Percentiles rank a stretch among this genome's conserved stretches.
Conservation (phyloP, 2,113 vertebrate genomes). For the Athene cunicularia region DNA sequence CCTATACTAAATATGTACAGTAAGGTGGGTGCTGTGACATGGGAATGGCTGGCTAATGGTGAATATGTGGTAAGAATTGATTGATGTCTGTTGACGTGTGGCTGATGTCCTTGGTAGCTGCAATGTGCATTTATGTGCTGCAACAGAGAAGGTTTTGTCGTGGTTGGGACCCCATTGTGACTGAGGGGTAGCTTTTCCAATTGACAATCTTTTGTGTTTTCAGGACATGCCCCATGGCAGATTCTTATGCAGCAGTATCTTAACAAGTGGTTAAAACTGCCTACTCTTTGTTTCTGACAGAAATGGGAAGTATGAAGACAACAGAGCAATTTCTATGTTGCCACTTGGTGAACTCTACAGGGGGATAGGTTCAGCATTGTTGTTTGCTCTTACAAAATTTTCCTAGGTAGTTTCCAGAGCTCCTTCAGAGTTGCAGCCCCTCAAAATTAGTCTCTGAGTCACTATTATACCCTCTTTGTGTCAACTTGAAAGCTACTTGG, state of each 20-base stretch:
- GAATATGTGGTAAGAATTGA: fast-evolving
- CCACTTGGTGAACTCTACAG: not conserved
- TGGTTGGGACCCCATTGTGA: not conserved
- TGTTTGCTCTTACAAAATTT: not conserved
- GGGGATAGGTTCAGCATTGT: fast-evolving
- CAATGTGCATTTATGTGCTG: not conserved
- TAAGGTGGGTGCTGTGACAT: fast-evolving
- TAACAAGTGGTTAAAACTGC: not conserved
- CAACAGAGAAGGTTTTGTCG: not conserved
- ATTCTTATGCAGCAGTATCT: not conserved
- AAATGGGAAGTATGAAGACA: not conserved
- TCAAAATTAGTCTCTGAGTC: not conserved
- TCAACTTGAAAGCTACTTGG: not conserved
- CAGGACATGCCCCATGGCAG: fast-evolving
- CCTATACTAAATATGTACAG: too few relatives aligned
- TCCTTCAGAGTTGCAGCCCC: not conserved
- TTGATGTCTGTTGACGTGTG: not conserved
- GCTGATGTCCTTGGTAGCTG: not conserved
- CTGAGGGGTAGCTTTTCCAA: not conserved
- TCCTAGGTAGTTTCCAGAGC: not conserved
- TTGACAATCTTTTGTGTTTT: not conserved
- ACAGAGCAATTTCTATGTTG: not conserved
- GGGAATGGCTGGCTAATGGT: fast-evolving
- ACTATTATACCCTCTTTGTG: not conserved
- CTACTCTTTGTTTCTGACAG: not conserved